phyloP scores from a whole-genome alignment of 30 jellyfish, hydroid and myxozoan genomes.

The Morbakka virulenta region DNA sequence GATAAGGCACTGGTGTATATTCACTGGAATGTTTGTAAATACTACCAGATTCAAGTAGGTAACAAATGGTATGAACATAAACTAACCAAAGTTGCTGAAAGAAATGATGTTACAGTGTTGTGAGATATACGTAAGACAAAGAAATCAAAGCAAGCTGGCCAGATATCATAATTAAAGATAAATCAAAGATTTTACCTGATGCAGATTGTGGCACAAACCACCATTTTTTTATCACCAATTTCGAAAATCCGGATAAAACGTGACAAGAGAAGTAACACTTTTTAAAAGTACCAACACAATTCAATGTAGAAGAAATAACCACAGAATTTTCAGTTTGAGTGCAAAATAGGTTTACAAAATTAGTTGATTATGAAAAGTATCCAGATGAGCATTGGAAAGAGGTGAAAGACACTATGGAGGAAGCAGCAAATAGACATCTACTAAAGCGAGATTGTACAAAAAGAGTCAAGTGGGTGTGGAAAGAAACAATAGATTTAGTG shows the following conservation, averaged over 20 bases:
- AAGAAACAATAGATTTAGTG: constrained; percentile 9
- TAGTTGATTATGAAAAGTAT: constrained; percentile 15
- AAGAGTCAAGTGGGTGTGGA: constrained; percentile 27
- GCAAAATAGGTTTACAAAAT: constrained; percentile 10
- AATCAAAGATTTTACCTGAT: constrained; percentile 10
- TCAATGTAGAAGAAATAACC: constrained; percentile 13
- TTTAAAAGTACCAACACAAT: constrained; percentile 22
- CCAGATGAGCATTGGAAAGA: constrained; percentile 32
- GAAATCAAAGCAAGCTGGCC: no score
- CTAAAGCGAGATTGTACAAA: constrained; percentile 2
- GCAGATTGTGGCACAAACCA: constrained; percentile 36
- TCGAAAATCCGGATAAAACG: constrained; percentile 6
- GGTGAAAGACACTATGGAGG: constrained; percentile 11
- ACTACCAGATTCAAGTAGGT: no score
- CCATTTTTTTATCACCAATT: not conserved
- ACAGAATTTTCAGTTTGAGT: constrained; percentile 19
- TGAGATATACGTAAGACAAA: no score
- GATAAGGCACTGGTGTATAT: no score
- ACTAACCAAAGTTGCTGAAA: no score
- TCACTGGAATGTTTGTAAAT: no score
- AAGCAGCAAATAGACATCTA: constrained; percentile 22
- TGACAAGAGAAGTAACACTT: not conserved
- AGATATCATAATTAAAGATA: no score
- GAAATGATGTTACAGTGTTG: no score
- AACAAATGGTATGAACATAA: no score